Base-by-base conservation (phyloP, 2,113 vertebrate species). In the Acanthisitta chloris region DNA sequence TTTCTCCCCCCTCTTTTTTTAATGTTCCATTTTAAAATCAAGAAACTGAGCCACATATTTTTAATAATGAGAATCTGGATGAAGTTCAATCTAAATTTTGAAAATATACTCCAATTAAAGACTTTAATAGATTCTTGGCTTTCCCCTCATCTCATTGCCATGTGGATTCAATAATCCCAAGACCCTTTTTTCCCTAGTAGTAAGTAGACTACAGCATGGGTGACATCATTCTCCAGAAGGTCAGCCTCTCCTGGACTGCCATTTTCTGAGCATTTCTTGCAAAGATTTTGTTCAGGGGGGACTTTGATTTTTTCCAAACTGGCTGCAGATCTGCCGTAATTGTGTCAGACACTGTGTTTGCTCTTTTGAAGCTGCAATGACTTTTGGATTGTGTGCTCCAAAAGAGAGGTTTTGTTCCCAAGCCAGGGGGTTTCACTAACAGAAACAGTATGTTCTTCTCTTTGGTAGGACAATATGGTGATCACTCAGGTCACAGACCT, bases 31-130 rank as follows among this genome's bases (percentile, higher is more conserved):
- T 72, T 96, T 94, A 96, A 92, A 77, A 31, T 93, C 67, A 90
- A 97, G 97, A 97, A 98, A 97, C 97, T 94, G 95, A 98, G 95
- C 97, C 97, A 97, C 96, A 96, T 97, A 97, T 94, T 98, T 97
- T 97, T 97, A 98, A 98, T 98, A 99, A 99, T 98, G 97, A 98
- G 98, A 98, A 92, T 97, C 97, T 99, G 98, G 98, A 98, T 83
- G 13, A 81, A n/a, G 81, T 98, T 98, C 97, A 98, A 85, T 94
- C 93, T 90, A 90, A 96, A 96, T 97, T 97, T 97, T 80, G 96
- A 98, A 97, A 96, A 97, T 97, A 81, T 80, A 97, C 91, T 97
- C 97, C 96, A 98, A 97, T 98, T 98, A 99, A 98, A 98, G 97
- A 94, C 96, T 98, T 98, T 98, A 98, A 98, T 97, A 98, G 97